A percentile compares a stretch with the other conserved stretches of the same genome.
These are phyloP conservation scores for Theristicus caerulescens DNA, from an alignment of 2,113 vertebrate species.

Conservation along the genomic window DNA sequence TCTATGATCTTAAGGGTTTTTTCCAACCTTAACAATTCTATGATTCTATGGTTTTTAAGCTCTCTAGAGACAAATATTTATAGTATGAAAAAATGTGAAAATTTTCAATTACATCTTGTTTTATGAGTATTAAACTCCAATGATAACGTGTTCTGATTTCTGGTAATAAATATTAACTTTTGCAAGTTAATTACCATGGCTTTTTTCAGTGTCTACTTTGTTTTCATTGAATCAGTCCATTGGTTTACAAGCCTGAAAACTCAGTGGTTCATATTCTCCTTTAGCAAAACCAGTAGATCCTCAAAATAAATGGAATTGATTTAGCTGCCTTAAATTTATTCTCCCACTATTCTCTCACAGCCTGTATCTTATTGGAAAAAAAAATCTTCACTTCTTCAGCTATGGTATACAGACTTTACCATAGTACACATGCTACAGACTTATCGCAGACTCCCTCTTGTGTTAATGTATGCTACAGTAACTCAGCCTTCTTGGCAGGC, in stretches of 20 bases:
- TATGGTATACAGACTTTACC: neutral
- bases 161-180: neutral
- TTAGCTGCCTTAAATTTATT: neutral
- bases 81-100: neutral
- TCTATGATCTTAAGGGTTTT: too few species aligned
- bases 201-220: neutral
- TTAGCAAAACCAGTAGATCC: neutral
- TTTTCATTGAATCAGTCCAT: neutral
- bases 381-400: neutral
- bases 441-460: neutral
- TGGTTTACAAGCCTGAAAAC: neutral
- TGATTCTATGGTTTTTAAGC: neutral
- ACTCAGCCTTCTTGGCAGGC: neutral
- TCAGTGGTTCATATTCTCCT: neutral
- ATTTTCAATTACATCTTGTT: neutral
- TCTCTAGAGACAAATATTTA: neutral
- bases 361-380: neutral
- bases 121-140: neutral
- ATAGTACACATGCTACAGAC: neutral
- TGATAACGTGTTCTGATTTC: neutral
- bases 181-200: neutral
- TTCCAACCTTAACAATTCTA: too few species aligned
- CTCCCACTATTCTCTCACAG: neutral
- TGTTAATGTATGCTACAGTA: neutral
- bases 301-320: neutral